A percentile compares a stretch with the other conserved stretches of the same genome.
phyloP scores from a whole-genome alignment of 2,797 vertebrate species.

The Cossypha dichroa region DNA sequence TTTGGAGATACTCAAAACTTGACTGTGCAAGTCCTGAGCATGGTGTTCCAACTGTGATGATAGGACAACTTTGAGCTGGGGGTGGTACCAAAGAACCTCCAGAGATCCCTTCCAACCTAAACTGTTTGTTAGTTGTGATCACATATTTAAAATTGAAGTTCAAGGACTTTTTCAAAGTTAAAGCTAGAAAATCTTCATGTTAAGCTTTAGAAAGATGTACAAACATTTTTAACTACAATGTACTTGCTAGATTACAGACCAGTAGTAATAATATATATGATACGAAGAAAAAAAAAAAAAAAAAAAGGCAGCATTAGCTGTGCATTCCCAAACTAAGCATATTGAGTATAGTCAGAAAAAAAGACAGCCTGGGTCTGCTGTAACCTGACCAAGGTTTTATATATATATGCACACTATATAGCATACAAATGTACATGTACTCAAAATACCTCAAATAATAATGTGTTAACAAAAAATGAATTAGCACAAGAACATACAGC shows the following conservation, averaged over 20 bases:
- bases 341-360: neutral
- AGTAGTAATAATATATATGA: neutral
- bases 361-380: neutral
- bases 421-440: neutral
- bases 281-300: neutral
- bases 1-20: neutral
- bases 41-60: neutral
- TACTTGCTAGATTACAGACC: neutral
- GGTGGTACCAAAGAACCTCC: neutral
- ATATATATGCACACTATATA: neutral
- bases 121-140: neutral
- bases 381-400: neutral
- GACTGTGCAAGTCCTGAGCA: neutral
- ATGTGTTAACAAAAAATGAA: neutral
- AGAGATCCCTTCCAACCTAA: neutral
- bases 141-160: neutral
- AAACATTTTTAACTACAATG: neutral
- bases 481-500: neutral
- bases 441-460: neutral
- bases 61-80: neutral
- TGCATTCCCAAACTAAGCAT: neutral
- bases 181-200: neutral
- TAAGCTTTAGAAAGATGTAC: neutral
- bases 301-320: neutral
- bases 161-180: neutral